Evolutionary conservation across 2,888 invertebrate genomes (phyloP).

Genomic region (Reticulitermes lucifugus): DNA sequence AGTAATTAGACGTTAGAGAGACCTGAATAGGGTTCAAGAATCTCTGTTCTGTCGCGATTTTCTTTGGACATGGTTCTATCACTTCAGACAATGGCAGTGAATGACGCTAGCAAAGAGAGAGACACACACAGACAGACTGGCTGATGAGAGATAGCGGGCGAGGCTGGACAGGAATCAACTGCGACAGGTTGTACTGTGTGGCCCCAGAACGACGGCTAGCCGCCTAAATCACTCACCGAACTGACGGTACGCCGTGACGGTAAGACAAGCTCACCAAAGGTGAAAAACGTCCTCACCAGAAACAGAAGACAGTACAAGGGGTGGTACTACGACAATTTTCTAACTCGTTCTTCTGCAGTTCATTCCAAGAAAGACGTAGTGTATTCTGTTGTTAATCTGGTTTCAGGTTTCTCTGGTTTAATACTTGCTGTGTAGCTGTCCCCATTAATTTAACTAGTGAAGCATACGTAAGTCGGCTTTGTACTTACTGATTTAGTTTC

Average conservation of each 20-base stretch:
- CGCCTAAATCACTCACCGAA: conserved; percentile 25
- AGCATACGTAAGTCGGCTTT: conserved; percentile 25
- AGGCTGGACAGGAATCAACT: background rate
- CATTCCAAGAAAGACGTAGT: conserved; percentile 26
- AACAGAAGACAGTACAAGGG: conserved; percentile 7
- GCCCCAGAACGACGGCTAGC: background rate
- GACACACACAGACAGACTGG: background rate
- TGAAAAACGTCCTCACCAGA: conserved; percentile 23
- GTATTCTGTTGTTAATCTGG: conserved; percentile 16
- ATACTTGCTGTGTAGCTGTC: conserved; percentile 9
- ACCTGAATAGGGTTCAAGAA: conserved; percentile 15
- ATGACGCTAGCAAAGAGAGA: background rate
- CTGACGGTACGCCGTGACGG: conserved; percentile 2
- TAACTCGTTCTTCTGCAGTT: conserved; percentile 23
- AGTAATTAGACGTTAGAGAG: too few relatives aligned
- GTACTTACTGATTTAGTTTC: conserved; percentile 8
- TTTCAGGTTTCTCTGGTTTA: conserved; percentile 23
- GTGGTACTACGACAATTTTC: conserved; percentile 21
- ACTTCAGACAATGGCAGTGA: conserved; percentile 7
- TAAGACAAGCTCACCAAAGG: conserved; percentile 24
- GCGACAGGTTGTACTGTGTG: conserved; percentile 22
- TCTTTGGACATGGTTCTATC: conserved; percentile 13
- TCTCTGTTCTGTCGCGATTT: conserved; percentile 17
- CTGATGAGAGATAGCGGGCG: conserved; percentile 24
- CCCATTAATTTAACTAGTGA: conserved; percentile 28